A percentile compares a stretch with the other conserved stretches of the same genome.
Evolutionary conservation across 2,113 vertebrate genomes (phyloP).

Genomic region (Channa argus): DNA sequence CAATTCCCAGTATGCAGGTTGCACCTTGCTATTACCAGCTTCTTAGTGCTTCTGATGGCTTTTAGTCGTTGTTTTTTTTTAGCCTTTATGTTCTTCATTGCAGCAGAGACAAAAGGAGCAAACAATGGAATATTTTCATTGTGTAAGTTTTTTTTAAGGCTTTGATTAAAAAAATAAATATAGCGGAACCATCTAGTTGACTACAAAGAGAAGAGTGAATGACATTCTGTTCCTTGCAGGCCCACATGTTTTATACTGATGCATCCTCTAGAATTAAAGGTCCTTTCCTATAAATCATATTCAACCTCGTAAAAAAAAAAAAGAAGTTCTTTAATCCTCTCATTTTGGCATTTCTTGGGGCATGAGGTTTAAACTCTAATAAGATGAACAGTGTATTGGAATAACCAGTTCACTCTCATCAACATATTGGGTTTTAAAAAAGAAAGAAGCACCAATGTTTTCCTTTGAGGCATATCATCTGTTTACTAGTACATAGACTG

Average conservation of each 20-base stretch:
- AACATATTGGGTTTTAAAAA: slow-evolving; percentile 28
- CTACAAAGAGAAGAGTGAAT: slow-evolving; percentile 24
- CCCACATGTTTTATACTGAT: slow-evolving; percentile 14
- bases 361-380: neutral
- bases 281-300: slow-evolving; percentile 23
- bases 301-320: neutral
- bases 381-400: neutral
- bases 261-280: slow-evolving; percentile 2
- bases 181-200: slow-evolving; percentile 29
- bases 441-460: slow-evolving; percentile 32
- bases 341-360: neutral
- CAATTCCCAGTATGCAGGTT: neutral
- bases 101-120: neutral
- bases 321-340: neutral
- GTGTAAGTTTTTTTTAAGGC: neutral
- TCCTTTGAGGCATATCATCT: slow-evolving; percentile 59
- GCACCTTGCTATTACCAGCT: neutral
- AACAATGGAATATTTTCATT: neutral
- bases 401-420: slow-evolving; percentile 15
- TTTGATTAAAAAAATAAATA: neutral
- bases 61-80: neutral
- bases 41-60: neutral
- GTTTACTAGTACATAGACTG: slow-evolving; percentile 69
- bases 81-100: slow-evolving; percentile 6
- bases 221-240: slow-evolving; percentile 29